phyloP scores from a whole-genome alignment of 2,797 vertebrate genomes.

The Toxotes lorentzi region DNA sequence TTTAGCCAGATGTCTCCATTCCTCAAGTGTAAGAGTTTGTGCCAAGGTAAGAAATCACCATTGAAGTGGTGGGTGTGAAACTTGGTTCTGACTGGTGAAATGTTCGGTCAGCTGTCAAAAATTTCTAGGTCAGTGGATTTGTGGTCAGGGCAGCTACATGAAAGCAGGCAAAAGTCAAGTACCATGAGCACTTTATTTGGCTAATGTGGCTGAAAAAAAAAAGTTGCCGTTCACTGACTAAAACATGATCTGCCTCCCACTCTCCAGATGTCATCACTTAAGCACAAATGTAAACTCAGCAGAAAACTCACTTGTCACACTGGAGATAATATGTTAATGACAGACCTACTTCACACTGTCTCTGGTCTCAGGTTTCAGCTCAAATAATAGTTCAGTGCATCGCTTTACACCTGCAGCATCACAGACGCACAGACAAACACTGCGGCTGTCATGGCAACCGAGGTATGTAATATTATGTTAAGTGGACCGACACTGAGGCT shows the following conservation, averaged over 20 bases:
- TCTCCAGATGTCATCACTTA: constrained; percentile 39
- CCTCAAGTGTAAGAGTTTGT: constrained; percentile 1
- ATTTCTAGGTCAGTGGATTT: constrained; percentile 21
- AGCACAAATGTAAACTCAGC: constrained; percentile 5
- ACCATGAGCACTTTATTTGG: background rate
- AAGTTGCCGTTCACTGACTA: constrained; percentile 1
- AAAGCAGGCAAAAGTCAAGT: constrained; percentile 27
- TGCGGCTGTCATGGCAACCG: constrained; percentile 70
- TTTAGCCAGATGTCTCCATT: constrained; percentile 37
- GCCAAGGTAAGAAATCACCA: constrained; percentile 31
- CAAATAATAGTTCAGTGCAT: constrained; percentile 35
- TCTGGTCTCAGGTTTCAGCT: constrained; percentile 43
- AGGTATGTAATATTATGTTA: constrained; percentile 63
- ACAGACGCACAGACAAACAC: constrained; percentile 56
- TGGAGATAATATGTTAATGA: constrained; percentile 44
- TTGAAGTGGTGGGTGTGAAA: constrained; percentile 10
- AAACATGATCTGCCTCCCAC: constrained; percentile 22
- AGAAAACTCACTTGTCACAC: constrained; percentile 33
- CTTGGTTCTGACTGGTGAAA: constrained; percentile 9
- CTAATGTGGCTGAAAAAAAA: constrained; percentile 20
- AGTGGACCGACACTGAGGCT: constrained; percentile 38
- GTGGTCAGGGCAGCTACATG: background rate
- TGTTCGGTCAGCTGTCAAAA: constrained; percentile 9
- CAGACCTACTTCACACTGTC: constrained; percentile 18
- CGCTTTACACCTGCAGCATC: constrained; percentile 71